These are phyloP conservation scores for Archilochus colubris DNA, from an alignment of 2,113 vertebrate species.

Conservation along the genomic window DNA sequence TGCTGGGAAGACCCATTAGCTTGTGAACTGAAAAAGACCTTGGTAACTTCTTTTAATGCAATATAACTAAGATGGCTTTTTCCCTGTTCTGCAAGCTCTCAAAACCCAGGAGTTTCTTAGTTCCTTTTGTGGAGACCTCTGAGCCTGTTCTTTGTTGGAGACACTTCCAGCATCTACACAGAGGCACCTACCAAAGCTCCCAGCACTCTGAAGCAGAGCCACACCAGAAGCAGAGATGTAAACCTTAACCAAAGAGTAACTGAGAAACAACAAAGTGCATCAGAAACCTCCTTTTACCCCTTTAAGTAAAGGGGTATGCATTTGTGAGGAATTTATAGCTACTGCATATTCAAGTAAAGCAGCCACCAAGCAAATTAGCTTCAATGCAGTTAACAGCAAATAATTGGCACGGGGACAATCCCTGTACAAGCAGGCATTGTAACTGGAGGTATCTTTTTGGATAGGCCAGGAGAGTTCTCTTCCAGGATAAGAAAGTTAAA, in stretches of 20 bases:
- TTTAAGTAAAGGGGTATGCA: background rate
- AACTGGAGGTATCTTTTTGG: background rate
- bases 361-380: background rate
- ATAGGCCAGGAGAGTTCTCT: background rate
- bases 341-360: background rate
- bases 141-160: background rate
- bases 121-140: background rate
- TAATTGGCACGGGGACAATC: background rate
- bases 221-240: background rate
- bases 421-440: background rate
- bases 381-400: background rate
- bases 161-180: background rate
- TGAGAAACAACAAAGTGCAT: background rate
- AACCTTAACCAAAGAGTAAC: background rate
- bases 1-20: background rate
- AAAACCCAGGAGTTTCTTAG: background rate
- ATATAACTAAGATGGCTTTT: background rate
- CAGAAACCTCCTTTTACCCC: background rate
- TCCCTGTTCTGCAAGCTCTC: background rate
- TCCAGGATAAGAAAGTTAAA: background rate
- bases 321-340: background rate
- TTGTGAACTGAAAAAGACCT: background rate
- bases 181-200: fast-evolving
- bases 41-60: background rate
- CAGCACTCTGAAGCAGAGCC: background rate